Percentiles rank a stretch among this genome's conserved stretches.
phyloP scores from a whole-genome alignment of 2,113 vertebrate species.

The Cervus canadensis region DNA sequence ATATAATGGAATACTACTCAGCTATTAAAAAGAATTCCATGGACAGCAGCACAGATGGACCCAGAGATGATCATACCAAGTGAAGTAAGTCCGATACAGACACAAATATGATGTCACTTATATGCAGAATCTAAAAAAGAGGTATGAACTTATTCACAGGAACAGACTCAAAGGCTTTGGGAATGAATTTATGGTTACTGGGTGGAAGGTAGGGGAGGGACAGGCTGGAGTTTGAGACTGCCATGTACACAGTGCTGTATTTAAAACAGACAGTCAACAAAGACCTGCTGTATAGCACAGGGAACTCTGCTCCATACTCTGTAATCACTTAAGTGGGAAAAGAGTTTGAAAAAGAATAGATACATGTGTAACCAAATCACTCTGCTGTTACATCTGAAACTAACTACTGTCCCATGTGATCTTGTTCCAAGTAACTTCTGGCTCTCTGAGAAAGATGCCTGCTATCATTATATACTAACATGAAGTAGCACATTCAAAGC shows the following conservation, averaged over 20 bases:
- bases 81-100: neutral
- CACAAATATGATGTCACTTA: neutral
- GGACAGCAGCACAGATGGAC: neutral
- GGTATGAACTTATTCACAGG: neutral
- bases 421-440: neutral
- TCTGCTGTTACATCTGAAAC: neutral
- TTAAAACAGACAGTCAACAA: neutral
- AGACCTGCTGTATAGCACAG: neutral
- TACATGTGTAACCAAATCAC: neutral
- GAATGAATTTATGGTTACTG: neutral
- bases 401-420: neutral
- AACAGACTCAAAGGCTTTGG: neutral
- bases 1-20: neutral
- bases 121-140: neutral
- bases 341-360: neutral
- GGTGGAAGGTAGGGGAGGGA: neutral
- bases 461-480: neutral
- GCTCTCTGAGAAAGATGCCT: neutral
- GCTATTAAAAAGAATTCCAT: neutral
- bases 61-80: neutral
- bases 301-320: neutral
- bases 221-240: neutral
- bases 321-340: neutral
- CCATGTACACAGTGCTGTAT: neutral
- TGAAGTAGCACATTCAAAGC: neutral